Conservation (phyloP, 2,888 invertebrate genomes). For the Ophonus ardosiacus region DNA sequence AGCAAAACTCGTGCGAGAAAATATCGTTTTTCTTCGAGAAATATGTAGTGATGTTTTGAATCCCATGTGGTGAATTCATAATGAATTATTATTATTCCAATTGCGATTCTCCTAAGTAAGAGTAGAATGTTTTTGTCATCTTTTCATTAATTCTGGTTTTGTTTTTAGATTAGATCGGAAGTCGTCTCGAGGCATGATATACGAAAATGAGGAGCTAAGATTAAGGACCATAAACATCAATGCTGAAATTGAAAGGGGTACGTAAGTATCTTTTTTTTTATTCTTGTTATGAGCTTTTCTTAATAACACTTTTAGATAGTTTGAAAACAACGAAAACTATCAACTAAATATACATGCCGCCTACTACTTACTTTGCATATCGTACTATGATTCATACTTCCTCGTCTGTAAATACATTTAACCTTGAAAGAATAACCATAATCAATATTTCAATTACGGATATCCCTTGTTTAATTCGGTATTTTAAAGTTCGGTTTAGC, state of each 20-base stretch:
- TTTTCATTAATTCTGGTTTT: neutral
- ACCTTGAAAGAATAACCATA: too few species aligned
- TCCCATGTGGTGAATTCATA: neutral
- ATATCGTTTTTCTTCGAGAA: neutral
- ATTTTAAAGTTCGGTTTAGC: too few species aligned
- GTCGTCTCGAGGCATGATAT: constrained; percentile 94
- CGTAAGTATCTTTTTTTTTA: constrained; percentile 64
- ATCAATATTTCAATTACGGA: too few species aligned
- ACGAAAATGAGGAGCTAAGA: constrained; percentile 94
- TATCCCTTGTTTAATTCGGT: too few species aligned
- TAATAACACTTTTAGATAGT: neutral
- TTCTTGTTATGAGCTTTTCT: neutral
- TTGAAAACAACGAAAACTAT: too few species aligned
- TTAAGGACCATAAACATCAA: constrained; percentile 94
- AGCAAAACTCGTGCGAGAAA: neutral
- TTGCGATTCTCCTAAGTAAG: constrained; percentile 25
- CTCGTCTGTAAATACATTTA: too few species aligned
- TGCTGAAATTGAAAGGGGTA: constrained; percentile 94
- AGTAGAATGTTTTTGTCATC: neutral
- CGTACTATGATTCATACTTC: too few species aligned
- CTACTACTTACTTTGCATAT: too few species aligned
- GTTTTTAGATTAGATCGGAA: constrained; percentile 88
- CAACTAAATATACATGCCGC: too few species aligned
- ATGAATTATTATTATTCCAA: constrained; percentile 35
- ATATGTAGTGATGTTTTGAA: neutral